Conservation (phyloP, 2,888 invertebrate species). For the Drosophila anomalata region DNA sequence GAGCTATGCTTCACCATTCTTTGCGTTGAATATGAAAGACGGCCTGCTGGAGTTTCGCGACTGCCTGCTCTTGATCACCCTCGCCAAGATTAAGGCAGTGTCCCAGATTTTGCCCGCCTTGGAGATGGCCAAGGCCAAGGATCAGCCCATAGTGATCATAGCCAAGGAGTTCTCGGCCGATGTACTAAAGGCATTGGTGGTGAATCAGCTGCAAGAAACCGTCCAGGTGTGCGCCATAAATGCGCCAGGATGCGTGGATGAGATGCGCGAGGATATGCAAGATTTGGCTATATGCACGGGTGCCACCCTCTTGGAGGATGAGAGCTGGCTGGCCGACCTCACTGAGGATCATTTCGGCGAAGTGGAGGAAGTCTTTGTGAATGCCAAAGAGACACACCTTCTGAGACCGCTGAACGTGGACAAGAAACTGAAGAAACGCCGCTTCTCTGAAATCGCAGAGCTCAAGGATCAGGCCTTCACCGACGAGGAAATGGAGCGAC, state of each 20-base stretch:
- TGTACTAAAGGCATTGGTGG: conserved; percentile 94
- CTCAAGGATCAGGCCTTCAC: conserved; percentile 94
- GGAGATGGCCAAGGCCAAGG: conserved; percentile 95
- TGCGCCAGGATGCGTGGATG: conserved; percentile 97
- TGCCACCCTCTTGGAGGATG: conserved; percentile 96
- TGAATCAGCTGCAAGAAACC: conserved; percentile 95
- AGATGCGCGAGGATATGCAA: conserved; percentile 93
- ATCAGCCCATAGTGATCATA: conserved; percentile 96
- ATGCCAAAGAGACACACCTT: conserved; percentile 94
- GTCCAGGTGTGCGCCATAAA: conserved; percentile 97
- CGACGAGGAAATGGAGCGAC: conserved; percentile 97
- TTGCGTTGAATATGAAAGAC: conserved; percentile 86
- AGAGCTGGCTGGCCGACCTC: conserved; percentile 94
- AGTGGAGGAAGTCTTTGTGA: conserved; percentile 93
- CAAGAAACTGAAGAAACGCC: conserved; percentile 90
- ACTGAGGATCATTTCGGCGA: conserved; percentile 92
- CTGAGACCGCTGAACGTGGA: conserved; percentile 89
- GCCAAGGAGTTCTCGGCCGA: conserved; percentile 98
- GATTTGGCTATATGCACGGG: conserved; percentile 97
- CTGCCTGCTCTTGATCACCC: conserved; percentile 94
- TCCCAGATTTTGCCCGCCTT: conserved; percentile 98
- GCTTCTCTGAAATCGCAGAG: conserved; percentile 92
- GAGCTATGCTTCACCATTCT: conserved; percentile 99
- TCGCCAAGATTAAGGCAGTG: conserved; percentile 98
- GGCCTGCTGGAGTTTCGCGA: conserved; percentile 93